These are phyloP conservation scores for Eupristina koningsbergeri DNA, from an alignment of 1,140 invertebrate species.

Conservation along the genomic window DNA sequence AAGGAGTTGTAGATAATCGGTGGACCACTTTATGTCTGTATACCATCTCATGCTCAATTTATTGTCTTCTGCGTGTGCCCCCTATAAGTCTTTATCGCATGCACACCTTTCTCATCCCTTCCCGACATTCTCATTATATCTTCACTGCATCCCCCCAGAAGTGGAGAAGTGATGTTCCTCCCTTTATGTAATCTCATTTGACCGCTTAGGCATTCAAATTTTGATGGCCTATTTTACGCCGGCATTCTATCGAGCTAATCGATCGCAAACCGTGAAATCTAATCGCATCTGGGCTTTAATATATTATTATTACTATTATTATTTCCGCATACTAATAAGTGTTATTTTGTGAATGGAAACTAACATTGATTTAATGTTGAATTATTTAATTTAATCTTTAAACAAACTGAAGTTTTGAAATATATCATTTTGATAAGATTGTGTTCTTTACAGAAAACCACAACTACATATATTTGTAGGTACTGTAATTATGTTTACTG, in stretches of 20 bases:
- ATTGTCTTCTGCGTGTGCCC: background rate
- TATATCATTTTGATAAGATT: no score
- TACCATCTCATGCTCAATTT: constrained; percentile 51
- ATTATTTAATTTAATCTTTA: no score
- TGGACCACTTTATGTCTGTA: no score
- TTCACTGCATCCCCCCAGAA: background rate
- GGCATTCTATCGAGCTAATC: background rate
- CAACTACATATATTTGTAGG: no score
- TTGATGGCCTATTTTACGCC: background rate
- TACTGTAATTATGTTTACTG: no score
- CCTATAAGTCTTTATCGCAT: background rate
- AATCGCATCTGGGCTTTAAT: background rate
- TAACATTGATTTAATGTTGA: no score
- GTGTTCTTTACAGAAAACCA: no score
- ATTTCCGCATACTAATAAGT: no score
- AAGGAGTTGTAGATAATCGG: background rate
- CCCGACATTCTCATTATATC: background rate
- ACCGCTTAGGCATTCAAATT: background rate
- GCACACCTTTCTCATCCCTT: background rate
- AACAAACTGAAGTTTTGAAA: no score
- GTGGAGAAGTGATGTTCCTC: constrained; percentile 1
- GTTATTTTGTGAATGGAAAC: no score
- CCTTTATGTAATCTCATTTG: background rate
- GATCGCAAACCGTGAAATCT: background rate
- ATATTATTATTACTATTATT: background rate